Conservation (phyloP, 1,140 invertebrate species). For the Oncopodura yosiiana region DNA sequence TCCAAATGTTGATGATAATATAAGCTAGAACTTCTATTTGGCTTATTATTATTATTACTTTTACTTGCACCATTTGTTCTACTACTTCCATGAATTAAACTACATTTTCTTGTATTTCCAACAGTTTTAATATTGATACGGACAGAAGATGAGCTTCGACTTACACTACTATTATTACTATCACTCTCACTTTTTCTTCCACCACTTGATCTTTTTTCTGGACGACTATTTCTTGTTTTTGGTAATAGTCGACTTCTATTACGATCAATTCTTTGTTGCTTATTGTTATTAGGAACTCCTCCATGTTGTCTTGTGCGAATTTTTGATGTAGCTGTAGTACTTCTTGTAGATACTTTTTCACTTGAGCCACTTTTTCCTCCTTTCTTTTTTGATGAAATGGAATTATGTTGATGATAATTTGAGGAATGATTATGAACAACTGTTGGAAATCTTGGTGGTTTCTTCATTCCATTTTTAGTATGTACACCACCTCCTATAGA, state of each 20-base stretch:
- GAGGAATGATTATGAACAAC: no score
- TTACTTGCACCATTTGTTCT: neutral
- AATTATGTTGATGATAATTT: neutral
- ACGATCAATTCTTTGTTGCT: constrained; percentile 1
- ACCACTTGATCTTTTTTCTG: neutral
- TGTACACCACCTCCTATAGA: no score
- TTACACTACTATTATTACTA: constrained; percentile 20
- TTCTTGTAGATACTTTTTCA: constrained; percentile 6
- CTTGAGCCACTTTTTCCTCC: constrained; percentile 4
- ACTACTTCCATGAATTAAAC: no score
- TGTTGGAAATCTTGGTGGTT: no score
- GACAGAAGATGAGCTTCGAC: constrained; percentile 14
- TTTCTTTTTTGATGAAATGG: neutral
- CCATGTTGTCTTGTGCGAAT: constrained; percentile 18
- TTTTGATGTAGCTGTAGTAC: constrained; percentile 21
- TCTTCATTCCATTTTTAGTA: no score
- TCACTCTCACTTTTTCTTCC: constrained; percentile 25
- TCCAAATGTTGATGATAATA: no score
- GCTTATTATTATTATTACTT: neutral
- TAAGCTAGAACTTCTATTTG: neutral
- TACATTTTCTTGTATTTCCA: no score
- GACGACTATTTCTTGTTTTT: constrained; percentile 7
- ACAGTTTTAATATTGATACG: no score
- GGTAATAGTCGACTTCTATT: constrained; percentile 21
- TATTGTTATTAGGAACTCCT: constrained; percentile 7